These are phyloP conservation scores for Ploceus nigricollis DNA, from an alignment of 2,113 vertebrate species.

Conservation along the genomic window DNA sequence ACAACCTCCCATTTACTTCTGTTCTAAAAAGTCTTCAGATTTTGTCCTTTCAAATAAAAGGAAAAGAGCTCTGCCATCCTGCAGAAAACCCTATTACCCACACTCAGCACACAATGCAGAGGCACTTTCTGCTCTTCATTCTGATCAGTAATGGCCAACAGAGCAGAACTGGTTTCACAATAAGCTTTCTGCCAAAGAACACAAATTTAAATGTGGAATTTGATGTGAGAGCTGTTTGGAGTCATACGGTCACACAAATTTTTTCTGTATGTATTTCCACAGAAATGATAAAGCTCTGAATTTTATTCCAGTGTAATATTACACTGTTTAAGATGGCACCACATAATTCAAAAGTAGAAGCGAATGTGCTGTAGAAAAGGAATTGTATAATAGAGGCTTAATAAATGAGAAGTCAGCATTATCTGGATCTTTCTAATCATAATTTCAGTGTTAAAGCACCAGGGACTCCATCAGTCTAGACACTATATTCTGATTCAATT, in stretches of 20 bases:
- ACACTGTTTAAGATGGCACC: conserved; percentile 46
- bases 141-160: not conserved
- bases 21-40: not conserved
- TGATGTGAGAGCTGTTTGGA: not conserved
- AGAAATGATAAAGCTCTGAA: conserved; percentile 15
- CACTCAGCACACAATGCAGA: not conserved
- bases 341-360: conserved; percentile 66
- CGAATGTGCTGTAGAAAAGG: conserved; percentile 12
- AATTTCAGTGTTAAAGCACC: conserved; percentile 65
- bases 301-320: conserved; percentile 47
- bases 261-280: conserved; percentile 5
- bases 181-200: not conserved
- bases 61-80: not conserved
- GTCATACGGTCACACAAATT: conserved; percentile 4
- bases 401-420: conserved; percentile 62
- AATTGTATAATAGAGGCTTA: conserved; percentile 55
- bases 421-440: conserved; percentile 62
- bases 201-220: not conserved
- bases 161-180: not conserved
- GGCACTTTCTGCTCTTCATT: not conserved
- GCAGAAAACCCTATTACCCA: not conserved
- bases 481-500: conserved; percentile 66
- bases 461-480: conserved; percentile 60
- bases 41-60: not conserved
- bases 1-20: not conserved